These are phyloP conservation scores for Strigops habroptila DNA, from an alignment of 2,113 vertebrate species.

Conservation along the genomic window DNA sequence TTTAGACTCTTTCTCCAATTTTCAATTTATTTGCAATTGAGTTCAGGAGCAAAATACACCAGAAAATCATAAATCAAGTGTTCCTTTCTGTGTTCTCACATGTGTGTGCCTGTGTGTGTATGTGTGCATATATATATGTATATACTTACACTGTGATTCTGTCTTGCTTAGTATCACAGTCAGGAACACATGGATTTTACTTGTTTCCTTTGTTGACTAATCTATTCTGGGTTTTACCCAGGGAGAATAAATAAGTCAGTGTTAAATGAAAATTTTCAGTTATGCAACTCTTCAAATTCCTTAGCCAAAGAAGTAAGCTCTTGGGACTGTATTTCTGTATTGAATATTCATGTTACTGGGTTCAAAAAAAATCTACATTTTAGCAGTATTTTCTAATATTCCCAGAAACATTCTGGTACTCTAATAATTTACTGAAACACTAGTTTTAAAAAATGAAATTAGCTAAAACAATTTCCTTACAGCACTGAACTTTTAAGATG, in stretches of 20 bases:
- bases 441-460: not conserved
- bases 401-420: not conserved
- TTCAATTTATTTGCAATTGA: not conserved
- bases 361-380: not conserved
- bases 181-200: not conserved
- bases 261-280: not conserved
- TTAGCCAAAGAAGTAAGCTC: not conserved
- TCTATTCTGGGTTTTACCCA: not conserved
- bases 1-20: not conserved
- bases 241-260: not conserved
- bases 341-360: not conserved
- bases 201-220: not conserved
- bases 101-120: not conserved
- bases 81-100: not conserved
- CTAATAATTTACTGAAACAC: not conserved
- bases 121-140: fast-evolving
- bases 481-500: not conserved
- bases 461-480: not conserved
- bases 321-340: not conserved
- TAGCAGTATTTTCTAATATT: not conserved
- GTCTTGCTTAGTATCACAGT: not conserved
- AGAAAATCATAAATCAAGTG: not conserved
- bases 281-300: not conserved
- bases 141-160: fast-evolving
- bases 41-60: not conserved